Base-by-base conservation (phyloP, 1,140 invertebrate species). In the Leucophenga varia region DNA sequence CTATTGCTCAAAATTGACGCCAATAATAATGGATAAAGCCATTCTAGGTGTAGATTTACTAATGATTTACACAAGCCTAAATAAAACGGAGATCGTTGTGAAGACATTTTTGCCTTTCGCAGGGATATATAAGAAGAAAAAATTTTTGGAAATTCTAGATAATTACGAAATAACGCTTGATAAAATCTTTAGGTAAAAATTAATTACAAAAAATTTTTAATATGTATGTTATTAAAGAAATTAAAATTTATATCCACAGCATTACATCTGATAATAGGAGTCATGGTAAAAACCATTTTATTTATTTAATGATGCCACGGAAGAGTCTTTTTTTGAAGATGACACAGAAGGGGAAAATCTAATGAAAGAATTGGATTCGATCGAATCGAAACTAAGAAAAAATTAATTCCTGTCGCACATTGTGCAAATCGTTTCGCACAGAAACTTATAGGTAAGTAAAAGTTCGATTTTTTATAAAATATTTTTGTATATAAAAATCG, bases 381-480 rank as follows among this genome's bases (percentile, higher is more conserved):
- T 46, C 35, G 36, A 45, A 25, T 12, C 20, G 41, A 45, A 28
- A 53, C 49, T 28, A 18, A 12, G 40, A 47, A 16, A 52, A 48
- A 43, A 38, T 43, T n/a, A 48, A 28, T 43, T 8, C 28, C 34
- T 52, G 45, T 34, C 45, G 45, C 44, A 43, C 18, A 32, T 40
- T 48, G 16, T 48, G 50, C 40, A 48, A 48, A 44, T 25, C 32
- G 19, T 16, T 52, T 8, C 44, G 39, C 39, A 52, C 49, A 35
- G 42, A 49, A 44, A 49, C 36, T 16, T 43, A 48, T 49, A 53
- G 40, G 49, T 19, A 28, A 18, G 47, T 54, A 47, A 44, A n/a
- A n/a, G n/a, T n/a, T n/a, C n/a, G n/a, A n/a, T n/a, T n/a, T n/a
- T n/a, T n/a, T n/a, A n/a, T n/a, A n/a, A n/a, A n/a, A n/a, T n/a